Base-by-base conservation (phyloP, 1,140 invertebrate genomes). In the Drosophila chauvacae region DNA sequence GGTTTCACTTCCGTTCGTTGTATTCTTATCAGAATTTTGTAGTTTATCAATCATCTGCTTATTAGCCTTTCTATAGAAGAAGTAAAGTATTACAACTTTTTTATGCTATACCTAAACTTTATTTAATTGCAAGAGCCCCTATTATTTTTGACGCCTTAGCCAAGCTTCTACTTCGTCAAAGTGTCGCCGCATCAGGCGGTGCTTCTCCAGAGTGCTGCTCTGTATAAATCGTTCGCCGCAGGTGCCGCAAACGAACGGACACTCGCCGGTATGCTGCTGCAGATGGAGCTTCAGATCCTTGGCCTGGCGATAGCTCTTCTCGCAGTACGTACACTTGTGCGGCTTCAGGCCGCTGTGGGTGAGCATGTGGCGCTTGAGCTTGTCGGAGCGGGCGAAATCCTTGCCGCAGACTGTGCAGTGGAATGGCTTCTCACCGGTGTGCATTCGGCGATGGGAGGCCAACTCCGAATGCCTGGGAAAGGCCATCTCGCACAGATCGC, bases 401-500 rank as follows among this genome's bases (percentile, higher is more conserved):
- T 90, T 90, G 44, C 86, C 85, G n/a, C 85, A 90, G 0, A 90
- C 85, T 1, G 85, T 90, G 53, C 85, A 90, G 13, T 90, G 86
- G 41, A 76, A 90, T 55, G 85, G 85, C 13, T 90, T 90, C 42
- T 90, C 85, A 1, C 85, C 85, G 16, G 85, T 90, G 30, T 90
- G 85, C 81, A 81, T 90, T 0, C 85, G 47, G 3, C 85, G 81
- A 39, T 90, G 85, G 7, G 86, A 85, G 44, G 66, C 73, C 61
- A 90, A 72, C 33, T 90, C 85, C 18, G 85, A 90, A 26, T 90
- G 81, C 6, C 85, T 33, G 0, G 85, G 81, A 13, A 90, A 90
- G 11, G 85, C 85, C 85, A 90, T 90, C 65, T 90, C 86, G 7
- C 85, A 90, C n/a, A 81, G 64, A 85, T 90, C 85, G 16, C 85